phyloP scores from a whole-genome alignment of 2,113 vertebrate species.

The Galeopterus variegatus region DNA sequence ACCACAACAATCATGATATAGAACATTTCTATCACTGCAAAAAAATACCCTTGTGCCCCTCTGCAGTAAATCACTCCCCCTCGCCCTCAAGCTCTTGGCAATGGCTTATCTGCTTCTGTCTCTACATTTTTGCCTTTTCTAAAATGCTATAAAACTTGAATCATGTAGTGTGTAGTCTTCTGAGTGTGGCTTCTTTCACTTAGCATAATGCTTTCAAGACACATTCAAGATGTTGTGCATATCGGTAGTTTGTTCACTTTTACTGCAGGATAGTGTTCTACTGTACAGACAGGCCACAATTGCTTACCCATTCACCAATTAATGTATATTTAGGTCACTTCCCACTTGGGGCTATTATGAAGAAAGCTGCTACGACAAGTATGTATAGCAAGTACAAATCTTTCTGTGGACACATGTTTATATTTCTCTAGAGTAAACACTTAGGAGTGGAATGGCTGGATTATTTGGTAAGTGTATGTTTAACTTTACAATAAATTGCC shows the following conservation, averaged over 20 bases:
- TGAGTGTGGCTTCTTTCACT: not conserved
- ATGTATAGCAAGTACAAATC: not conserved
- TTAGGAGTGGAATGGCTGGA: not conserved
- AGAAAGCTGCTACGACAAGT: not conserved
- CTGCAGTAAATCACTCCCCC: not conserved
- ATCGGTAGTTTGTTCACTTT: not conserved
- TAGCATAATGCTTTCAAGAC: not conserved
- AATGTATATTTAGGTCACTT: not conserved
- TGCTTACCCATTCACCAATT: not conserved
- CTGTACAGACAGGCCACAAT: not conserved
- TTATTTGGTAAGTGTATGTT: not conserved
- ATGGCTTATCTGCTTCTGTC: not conserved
- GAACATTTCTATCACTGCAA: not conserved
- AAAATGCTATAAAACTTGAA: not conserved
- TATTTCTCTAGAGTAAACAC: not conserved
- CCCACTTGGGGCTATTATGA: not conserved
- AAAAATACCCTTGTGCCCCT: not conserved
- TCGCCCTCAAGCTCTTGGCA: not conserved
- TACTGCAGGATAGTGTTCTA: not conserved
- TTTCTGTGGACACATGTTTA: not conserved
- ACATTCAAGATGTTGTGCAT: not conserved
- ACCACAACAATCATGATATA: not conserved
- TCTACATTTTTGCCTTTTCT: not conserved
- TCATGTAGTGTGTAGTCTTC: not conserved
- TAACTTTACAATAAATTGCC: slow-evolving; percentile 30